These are phyloP conservation scores for Limnephilus marmoratus DNA, from an alignment of 2,888 invertebrate species.

Conservation along the genomic window DNA sequence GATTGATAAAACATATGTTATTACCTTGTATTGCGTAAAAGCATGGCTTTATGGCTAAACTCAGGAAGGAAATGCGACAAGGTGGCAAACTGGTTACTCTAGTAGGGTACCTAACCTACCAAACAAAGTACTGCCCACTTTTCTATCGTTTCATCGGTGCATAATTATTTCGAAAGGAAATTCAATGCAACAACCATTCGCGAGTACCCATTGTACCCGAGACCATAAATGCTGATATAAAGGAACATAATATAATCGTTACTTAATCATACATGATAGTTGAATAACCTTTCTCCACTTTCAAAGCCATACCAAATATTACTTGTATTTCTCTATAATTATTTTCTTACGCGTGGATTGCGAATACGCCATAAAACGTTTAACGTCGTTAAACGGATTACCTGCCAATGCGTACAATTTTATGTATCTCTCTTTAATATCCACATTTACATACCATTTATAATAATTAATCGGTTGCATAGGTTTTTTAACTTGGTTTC, in stretches of 20 bases:
- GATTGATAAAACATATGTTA: conserved; percentile 2
- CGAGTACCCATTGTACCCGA: not conserved
- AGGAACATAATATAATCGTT: not conserved
- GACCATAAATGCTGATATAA: not conserved
- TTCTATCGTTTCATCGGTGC: conserved; percentile 14
- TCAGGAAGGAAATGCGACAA: conserved; percentile 28
- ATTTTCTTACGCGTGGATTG: not conserved
- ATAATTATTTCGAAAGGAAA: conserved; percentile 35
- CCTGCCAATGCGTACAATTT: not conserved
- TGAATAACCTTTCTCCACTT: not conserved
- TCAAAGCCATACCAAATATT: not conserved
- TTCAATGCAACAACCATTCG: not conserved
- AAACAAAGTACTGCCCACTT: not conserved
- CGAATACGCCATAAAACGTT: not conserved
- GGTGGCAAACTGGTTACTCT: not conserved
- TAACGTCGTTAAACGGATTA: not conserved
- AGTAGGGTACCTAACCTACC: too few species aligned
- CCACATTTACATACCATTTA: not conserved
- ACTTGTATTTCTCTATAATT: not conserved
- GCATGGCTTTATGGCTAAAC: not conserved
- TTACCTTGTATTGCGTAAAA: conserved; percentile 23
- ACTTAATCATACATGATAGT: not conserved
- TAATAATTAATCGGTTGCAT: not conserved
- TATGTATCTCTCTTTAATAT: not conserved
- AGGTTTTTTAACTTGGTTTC: not conserved